A percentile compares a stretch with the other conserved stretches of the same genome.
Evolutionary conservation across 2,888 invertebrate genomes (phyloP).

Genomic region (Aphrophora alni): DNA sequence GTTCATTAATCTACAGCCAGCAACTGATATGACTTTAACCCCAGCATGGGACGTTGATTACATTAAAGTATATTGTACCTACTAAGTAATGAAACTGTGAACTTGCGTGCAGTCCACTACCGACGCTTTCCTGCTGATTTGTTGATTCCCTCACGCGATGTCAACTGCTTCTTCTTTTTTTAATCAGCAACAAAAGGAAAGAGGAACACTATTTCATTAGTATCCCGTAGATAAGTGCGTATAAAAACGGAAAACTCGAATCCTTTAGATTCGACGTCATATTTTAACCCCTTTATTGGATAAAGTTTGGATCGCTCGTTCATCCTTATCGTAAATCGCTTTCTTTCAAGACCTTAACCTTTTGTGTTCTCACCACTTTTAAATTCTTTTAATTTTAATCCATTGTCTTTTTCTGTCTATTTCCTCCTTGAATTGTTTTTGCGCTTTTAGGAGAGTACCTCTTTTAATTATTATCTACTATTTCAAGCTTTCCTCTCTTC

Average conservation of each 20-base stretch:
- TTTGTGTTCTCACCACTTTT: not conserved
- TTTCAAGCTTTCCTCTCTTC: not conserved
- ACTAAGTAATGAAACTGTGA: not conserved
- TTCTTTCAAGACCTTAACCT: not conserved
- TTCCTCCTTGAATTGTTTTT: not conserved
- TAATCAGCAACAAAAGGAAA: conserved; percentile 31
- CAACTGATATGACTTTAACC: not conserved
- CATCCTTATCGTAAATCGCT: too few species aligned
- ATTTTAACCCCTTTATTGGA: not conserved
- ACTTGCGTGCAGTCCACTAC: not conserved
- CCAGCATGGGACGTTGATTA: not conserved
- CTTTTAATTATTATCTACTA: not conserved
- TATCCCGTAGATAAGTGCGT: not conserved
- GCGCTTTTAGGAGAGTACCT: not conserved
- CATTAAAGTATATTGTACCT: not conserved
- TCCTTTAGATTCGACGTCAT: not conserved
- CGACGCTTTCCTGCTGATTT: not conserved
- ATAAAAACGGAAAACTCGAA: not conserved
- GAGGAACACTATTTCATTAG: conserved; percentile 32
- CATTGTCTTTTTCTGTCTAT: not conserved
- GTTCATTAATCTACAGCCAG: not conserved
- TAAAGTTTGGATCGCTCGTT: not conserved
- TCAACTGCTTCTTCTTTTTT: conserved; percentile 2
- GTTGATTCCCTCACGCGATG: conserved; percentile 10
- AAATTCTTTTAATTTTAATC: not conserved